A percentile compares a stretch with the other conserved stretches of the same genome.
These are phyloP conservation scores for Etheostoma spectabile DNA, from an alignment of 2,113 vertebrate species.

Conservation along the genomic window DNA sequence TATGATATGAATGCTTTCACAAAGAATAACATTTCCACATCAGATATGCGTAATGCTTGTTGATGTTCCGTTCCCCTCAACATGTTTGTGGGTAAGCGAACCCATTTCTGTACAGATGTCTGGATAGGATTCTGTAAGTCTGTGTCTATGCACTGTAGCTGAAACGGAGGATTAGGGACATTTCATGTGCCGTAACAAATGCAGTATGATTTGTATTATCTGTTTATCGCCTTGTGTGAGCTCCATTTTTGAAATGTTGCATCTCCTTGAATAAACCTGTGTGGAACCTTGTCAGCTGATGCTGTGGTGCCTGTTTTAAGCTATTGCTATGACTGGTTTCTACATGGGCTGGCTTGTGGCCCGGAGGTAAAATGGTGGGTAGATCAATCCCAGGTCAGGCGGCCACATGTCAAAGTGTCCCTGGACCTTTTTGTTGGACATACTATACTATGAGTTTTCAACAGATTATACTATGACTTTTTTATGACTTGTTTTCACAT, in stretches of 20 bases:
- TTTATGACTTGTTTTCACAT: no score
- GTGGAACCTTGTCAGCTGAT: slow-evolving; percentile 43
- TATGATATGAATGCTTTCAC: slow-evolving; percentile 33
- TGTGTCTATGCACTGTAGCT: slow-evolving; percentile 49
- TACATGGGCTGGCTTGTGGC: no score
- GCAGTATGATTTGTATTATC: neutral
- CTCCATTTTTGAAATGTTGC: slow-evolving; percentile 28
- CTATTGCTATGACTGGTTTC: no score
- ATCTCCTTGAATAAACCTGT: slow-evolving; percentile 60
- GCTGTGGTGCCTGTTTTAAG: neutral
- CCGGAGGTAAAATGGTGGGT: no score
- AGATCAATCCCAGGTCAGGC: no score
- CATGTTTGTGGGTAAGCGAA: slow-evolving; percentile 1
- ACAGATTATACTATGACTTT: no score
- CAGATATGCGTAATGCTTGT: neutral
- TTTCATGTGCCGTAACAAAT: slow-evolving; percentile 4
- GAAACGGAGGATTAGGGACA: neutral
- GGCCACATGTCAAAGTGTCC: no score
- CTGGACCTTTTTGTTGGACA: no score
- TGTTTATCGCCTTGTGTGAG: slow-evolving; percentile 16
- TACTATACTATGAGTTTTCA: no score
- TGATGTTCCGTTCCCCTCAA: neutral
- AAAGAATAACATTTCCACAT: slow-evolving; percentile 26
- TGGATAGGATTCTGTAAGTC: slow-evolving; percentile 50
- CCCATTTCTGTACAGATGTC: slow-evolving; percentile 27